Evolutionary conservation across 2,113 vertebrate species (phyloP), one percentile per base, ranked within the genome.

Genomic region (Caranx ignobilis): DNA sequence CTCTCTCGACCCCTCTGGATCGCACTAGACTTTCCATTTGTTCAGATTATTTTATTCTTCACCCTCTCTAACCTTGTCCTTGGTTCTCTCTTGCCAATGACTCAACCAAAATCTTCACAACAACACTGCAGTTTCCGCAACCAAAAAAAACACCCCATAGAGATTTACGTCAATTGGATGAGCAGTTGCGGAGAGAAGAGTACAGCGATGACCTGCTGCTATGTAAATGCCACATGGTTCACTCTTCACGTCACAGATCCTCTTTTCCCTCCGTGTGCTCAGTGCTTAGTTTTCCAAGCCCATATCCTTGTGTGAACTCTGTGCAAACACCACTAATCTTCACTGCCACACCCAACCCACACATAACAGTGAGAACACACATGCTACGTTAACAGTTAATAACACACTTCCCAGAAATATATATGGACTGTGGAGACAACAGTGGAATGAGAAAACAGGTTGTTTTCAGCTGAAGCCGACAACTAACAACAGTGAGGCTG

Each of bases 241-340:
- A 26, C 26, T 26, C 47, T 1, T 48, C 47, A 48, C 19, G 48
- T 50, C n/a, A 65, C 43, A 32, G 6, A 43, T 15, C 34, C 11
- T 35, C 48, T 26, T 21, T 21, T 64, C 5, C 31, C 8, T 19
- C 12, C 18, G 11, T 57, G 31, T 32, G 21, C 48, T 26, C 47
- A 6, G n/a, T 13, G 11, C 26, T 8, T 18, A 10, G 12, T 41
- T 39, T 19, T 13, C 12, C 4, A 7, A 35, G 18, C 64, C 5
- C 1, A 0, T 39, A 2, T 67, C 21, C 43, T 4, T 2, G 6
- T 12, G 39, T 71, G 15, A 81, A 54, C 56, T 55, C 45, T 66
- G 52, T 66, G 52, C 59, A 75, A 70, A 79, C 35, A 75, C 71
- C 54, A 60, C 41, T 32, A 11, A 34, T 15, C 19, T 15, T 21